Base-by-base conservation (phyloP, 2,888 invertebrate genomes). In the Pristionchus exspectatus region DNA sequence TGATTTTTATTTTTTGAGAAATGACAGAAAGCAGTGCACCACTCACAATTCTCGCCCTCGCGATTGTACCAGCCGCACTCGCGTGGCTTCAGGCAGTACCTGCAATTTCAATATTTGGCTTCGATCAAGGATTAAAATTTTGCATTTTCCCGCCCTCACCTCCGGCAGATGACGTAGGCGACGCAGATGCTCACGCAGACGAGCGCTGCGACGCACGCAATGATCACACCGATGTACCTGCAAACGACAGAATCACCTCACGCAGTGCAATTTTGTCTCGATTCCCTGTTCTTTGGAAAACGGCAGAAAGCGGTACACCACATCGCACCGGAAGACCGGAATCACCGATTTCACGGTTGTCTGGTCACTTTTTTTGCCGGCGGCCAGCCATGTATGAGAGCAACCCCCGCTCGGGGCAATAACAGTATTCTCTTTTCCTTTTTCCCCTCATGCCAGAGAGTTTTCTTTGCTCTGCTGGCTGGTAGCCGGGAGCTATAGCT, bases 41-140 rank as follows among this genome's bases (percentile, higher is more conserved):
- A 87, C 87, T 88, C 74, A 88, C 87, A 88, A 24, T 74, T 74
- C 33, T 88, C 87, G 72, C 87, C 87, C 87, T 88, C 87, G 30
- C 30, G 72, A 44, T 27, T 74, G 87, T 88, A 88, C 87, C 87
- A 88, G 24, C 74, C 56, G 66, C 87, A 88, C 56, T 88, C 87
- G 27, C 87, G 72, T 10, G 50, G 87, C 72, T 72, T 72, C 50
- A 88, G 74, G 33, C 87, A 88, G 74, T 74, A 87, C 85, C 85
- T 85, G 85, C 0, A 56, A 84, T 56, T 56, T 21, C 10, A 21
- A 56, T 50, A n/a, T 3, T 84, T 84, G 84, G 54, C 50, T n/a
- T 44, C 24, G 16, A 50, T 50, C 44, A 27, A 56, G 14, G 18
- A 59, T 56, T 56, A 10, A n/a, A 59, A 33, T 50, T 56, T 56